phyloP scores from a whole-genome alignment of 2,888 invertebrate species.

The Caenorhabditis becei region DNA sequence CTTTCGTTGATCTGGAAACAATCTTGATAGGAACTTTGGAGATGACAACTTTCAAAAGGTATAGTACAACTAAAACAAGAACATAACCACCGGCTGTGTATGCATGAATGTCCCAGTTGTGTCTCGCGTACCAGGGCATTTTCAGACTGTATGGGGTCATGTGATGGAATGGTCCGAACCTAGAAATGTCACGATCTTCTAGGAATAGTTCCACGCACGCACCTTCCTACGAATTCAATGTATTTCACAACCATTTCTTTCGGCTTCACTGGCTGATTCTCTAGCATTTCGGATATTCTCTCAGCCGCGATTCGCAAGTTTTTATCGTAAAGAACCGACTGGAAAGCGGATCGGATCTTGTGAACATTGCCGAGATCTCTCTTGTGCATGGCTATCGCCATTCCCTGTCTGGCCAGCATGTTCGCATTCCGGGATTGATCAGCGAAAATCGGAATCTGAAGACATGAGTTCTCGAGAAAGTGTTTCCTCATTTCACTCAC shows the following conservation, averaged over 20 bases:
- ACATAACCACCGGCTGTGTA: neutral
- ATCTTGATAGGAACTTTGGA: neutral
- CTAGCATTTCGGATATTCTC: conserved; percentile 25
- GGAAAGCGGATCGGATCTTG: conserved; percentile 31
- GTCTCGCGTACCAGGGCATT: conserved; percentile 28
- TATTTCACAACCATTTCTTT: conserved; percentile 39
- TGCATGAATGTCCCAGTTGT: conserved; percentile 24
- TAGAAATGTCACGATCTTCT: neutral
- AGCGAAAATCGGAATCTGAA: conserved; percentile 55
- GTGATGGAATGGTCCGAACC: conserved; percentile 40
- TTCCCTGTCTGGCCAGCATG: conserved; percentile 55
- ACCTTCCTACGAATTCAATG: conserved; percentile 50
- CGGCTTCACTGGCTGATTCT: conserved; percentile 41
- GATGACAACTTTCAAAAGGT: neutral
- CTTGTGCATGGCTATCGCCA: conserved; percentile 48
- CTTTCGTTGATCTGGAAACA: no score
- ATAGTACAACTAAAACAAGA: neutral
- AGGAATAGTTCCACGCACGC: no score
- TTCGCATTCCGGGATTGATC: conserved; percentile 60
- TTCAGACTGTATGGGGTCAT: conserved; percentile 47
- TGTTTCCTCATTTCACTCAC: no score
- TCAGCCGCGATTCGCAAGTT: conserved; percentile 20
- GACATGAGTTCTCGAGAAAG: neutral
- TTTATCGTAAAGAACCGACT: conserved; percentile 26
- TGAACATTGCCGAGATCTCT: conserved; percentile 35